A percentile compares a stretch with the other conserved stretches of the same genome.
Evolutionary conservation across 2,888 invertebrate genomes (phyloP).

Genomic region (Leptinotarsa peninsularis): DNA sequence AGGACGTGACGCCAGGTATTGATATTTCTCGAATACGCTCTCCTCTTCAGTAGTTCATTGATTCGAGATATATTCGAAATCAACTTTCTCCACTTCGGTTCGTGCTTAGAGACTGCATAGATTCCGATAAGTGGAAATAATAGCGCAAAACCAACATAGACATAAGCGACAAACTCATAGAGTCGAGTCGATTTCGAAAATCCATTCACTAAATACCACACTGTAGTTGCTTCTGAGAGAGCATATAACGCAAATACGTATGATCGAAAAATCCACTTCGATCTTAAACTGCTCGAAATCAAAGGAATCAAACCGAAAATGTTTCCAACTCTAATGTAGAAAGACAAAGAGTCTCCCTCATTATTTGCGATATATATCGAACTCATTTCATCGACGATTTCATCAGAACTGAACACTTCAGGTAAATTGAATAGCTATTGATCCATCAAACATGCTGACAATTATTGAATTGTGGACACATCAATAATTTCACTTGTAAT

Average conservation of each 20-base stretch:
- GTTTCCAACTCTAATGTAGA: not conserved
- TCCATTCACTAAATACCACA: not conserved
- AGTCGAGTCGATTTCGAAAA: not conserved
- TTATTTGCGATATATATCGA: not conserved
- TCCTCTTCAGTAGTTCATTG: not conserved
- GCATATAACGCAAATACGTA: not conserved
- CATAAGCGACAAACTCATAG: not conserved
- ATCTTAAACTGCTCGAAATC: not conserved
- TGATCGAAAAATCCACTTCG: not conserved
- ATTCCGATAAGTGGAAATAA: not conserved
- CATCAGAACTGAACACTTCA: not conserved
- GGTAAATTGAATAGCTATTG: not conserved
- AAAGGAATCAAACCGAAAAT: not conserved
- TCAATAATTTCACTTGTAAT: too few relatives aligned
- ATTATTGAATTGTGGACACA: too few relatives aligned
- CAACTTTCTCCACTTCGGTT: not conserved
- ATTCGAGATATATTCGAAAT: not conserved
- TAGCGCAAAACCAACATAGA: not conserved
- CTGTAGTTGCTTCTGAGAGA: too few relatives aligned
- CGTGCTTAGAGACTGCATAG: not conserved
- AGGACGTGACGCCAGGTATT: not conserved
- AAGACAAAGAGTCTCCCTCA: not conserved
- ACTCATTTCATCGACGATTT: not conserved
- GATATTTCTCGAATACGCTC: not conserved
- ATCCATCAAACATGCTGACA: not conserved